Evolutionary conservation across 1,140 invertebrate genomes (phyloP).

Genomic region (Melitaea cinxia): DNA sequence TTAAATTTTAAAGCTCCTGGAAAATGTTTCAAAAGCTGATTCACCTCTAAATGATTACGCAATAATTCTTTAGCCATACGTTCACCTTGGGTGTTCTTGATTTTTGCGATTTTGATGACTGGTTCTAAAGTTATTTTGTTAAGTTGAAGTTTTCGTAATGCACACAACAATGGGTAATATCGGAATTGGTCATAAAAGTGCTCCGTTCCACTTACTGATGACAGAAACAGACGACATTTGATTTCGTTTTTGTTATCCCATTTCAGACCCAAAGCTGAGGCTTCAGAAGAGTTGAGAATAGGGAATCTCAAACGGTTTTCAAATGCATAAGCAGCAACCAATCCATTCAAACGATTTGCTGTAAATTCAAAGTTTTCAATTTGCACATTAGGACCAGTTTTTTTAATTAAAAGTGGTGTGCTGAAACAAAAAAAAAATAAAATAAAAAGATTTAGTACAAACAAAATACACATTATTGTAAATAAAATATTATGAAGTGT

Average conservation of each 20-base stretch:
- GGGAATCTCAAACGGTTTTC: slow-evolving; percentile 54
- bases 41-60: slow-evolving; percentile 31
- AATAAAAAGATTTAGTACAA: not conserved
- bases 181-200: slow-evolving; percentile 57
- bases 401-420: slow-evolving; percentile 51
- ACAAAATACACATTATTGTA: not conserved
- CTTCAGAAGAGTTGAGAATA: slow-evolving; percentile 44
- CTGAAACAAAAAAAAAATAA: slow-evolving; percentile 40
- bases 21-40: slow-evolving; percentile 47
- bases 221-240: slow-evolving; percentile 50
- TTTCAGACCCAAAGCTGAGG: slow-evolving; percentile 46
- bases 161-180: slow-evolving; percentile 62
- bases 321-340: slow-evolving; percentile 57
- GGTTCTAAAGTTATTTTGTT: slow-evolving; percentile 54
- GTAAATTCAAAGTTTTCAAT: slow-evolving; percentile 58
- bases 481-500: too few relatives aligned
- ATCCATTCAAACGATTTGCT: slow-evolving; percentile 50
- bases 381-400: slow-evolving; percentile 42
- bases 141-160: slow-evolving; percentile 53
- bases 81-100: slow-evolving; percentile 49
- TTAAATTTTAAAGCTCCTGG: slow-evolving; percentile 31
- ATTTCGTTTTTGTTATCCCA: slow-evolving; percentile 50
- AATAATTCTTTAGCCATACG: slow-evolving; percentile 46
- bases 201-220: slow-evolving; percentile 58
- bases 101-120: slow-evolving; percentile 57